Evolutionary conservation across 2,888 invertebrate species (phyloP), one percentile per base, ranked within the genome.

Genomic region (Torymus aiolomorphi): DNA sequence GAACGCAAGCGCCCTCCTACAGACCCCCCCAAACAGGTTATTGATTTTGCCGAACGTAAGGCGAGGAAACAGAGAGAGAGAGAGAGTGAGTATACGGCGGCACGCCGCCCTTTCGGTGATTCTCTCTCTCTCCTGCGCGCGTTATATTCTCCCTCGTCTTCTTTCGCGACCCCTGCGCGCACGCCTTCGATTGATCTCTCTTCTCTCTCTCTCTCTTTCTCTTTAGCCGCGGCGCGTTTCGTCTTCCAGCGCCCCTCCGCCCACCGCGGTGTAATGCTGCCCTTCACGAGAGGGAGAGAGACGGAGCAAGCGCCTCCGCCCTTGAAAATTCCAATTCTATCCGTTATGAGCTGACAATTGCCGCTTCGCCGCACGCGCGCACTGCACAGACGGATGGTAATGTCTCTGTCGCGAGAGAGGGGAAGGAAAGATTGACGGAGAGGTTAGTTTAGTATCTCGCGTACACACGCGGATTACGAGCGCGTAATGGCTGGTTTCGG

Each of bases 41-140:
- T 78, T 78, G 78, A 78, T 78, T 78, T 78, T 73, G 61, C 66
- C 66, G 72, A 71, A 78, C 72, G 66, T 76, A 69, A 76, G 76
- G 69, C 61, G 49, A 63, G 71, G 16, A 49, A 14, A 13, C 14
- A 14, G 42, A 42, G 24, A 5, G 52, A 52, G 24, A 51, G 52
- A 66, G 52, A 52, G 52, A 14, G 18, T 0, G 20, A 13, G 61
- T 20, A 61, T 20, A 57, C 18, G 16, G 57, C 16, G 57, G 57
- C 42, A 11, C 20, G 51, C 61, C 61, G 61, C 61, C 20, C 20
- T 24, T 61, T 61, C 20, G 61, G 61, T 18, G 18, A 4, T 24
- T 24, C 61, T 61, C 24, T 18, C 20, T 61, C 61, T 24, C 24
- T 20, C 61, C 18, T 61, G 18, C 61, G 61, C 13, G 24, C 20